Base-by-base conservation (phyloP, 2,113 vertebrate genomes). In the Hyla sarda region DNA sequence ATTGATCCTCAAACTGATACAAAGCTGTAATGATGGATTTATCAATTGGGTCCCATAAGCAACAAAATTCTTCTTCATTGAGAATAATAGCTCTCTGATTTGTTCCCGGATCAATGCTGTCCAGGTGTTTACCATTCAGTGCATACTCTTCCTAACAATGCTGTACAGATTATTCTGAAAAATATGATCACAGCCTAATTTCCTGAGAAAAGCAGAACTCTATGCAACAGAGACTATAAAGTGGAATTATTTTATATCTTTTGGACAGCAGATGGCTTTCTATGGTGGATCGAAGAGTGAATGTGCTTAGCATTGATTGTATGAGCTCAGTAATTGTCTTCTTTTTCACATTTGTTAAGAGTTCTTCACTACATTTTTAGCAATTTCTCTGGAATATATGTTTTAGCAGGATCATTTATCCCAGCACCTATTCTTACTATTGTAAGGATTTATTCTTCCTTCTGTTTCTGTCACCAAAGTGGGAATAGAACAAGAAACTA, bases 161-260 rank as follows among this genome's bases (percentile, higher is more conserved):
- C 16, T 65, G n/a, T 62, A 21, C 16, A 28, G 52, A 13, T 16
- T 62, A 28, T 45, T 56, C 54, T 45, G 58, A 47, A 47, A n/a
- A 81, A 81, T 81, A 65, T 81, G 78, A 81, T 81, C 37, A 60
- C 34, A 19, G 23, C 9, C 34, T 81, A 81, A 65, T 65, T 65
- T 47, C 32, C 41, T 65, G 3, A 34, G 50, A 41, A 19, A 34
- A 81, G 56, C 19, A 45, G 60, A 65, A 65, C 23, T 60, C 9
- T 21, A 52, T 23, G 50, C 37, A 81, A 56, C 34, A 60, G 77
- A 80, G 19, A n/a, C 32, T 8, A 80, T 58, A 5, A 16, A 41
- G 56, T 54, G 3, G 56, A 17, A 47, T 45, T 65, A 37, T 65
- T 56, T 45, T 25, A 21, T 62, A 41, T 81, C 78, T 81, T 45